phyloP scores from a whole-genome alignment of 53 echinoderm and acorn worm genomes.

The Crossaster papposus region DNA sequence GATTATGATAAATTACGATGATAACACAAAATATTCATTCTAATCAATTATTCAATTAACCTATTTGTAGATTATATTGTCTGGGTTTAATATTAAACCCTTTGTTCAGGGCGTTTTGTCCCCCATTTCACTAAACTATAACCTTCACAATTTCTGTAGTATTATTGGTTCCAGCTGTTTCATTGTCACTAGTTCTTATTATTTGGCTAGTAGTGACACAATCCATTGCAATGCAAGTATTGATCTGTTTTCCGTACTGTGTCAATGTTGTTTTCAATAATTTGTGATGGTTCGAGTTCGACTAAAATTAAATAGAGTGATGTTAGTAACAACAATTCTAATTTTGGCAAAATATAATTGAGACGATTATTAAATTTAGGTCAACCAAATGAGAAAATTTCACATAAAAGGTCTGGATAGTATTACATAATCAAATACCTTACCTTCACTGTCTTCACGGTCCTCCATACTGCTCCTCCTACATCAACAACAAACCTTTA shows the following conservation, averaged over 20 bases:
- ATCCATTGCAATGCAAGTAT: neutral
- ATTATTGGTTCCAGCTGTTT: slow-evolving; percentile 32
- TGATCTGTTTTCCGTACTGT: neutral
- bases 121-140: slow-evolving; percentile 2
- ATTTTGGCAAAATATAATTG: too few relatives aligned
- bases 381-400: too few relatives aligned
- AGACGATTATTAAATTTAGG: too few relatives aligned
- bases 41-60: too few relatives aligned
- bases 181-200: neutral
- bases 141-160: neutral
- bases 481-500: neutral
- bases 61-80: neutral
- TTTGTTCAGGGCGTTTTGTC: neutral
- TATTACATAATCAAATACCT: neutral
- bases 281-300: too few relatives aligned
- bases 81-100: too few relatives aligned
- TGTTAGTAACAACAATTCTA: too few relatives aligned
- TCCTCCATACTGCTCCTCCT: neutral
- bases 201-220: neutral
- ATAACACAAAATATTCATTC: too few relatives aligned
- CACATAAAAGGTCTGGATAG: too few relatives aligned
- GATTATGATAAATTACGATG: too few relatives aligned
- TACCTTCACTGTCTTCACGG: slow-evolving; percentile 41
- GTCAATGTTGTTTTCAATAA: neutral
- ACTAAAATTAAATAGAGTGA: too few relatives aligned